Base-by-base conservation (phyloP, 2,888 invertebrate genomes). In the Oligia strigilis region DNA sequence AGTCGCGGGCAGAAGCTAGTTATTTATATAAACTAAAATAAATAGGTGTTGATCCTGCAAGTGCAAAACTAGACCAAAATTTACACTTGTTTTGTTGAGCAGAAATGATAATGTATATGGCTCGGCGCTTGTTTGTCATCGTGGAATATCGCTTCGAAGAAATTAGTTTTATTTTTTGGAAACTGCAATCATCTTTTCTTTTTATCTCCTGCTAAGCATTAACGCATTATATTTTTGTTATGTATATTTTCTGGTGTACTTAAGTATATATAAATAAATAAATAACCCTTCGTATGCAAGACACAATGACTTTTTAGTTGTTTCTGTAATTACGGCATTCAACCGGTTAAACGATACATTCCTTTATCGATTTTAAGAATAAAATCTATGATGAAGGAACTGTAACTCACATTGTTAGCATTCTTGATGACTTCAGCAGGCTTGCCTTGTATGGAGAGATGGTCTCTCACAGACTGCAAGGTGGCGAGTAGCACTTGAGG, bases 391-490 rank as follows among this genome's bases (percentile, higher is more conserved):
- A 14, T 6, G 9, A 11, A 40, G 1, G 4, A 9, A 60, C 14
- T 6, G 0, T 17, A 1, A 29, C 94, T 90, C 49, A 96, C 96
- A 86, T 93, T 91, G 72, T 95, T 93, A 46, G 95, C 93, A 80
- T 93, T 95, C 78, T 93, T 92, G 62, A 97, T 93, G 71, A 94
- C 93, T 4, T 97, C 95, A 2, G 90, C 93, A 0, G 96, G 95
- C 77, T 95, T 95, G 5, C 94, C 95, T 36, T 92, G 91, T 83
- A 96, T 84, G 9, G 96, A 93, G 49, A 97, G 93, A 13, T 93
- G 92, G 85, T 97, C 96, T 1, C 96, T 90, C 14, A 94, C 90
- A 0, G 92, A 88, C 55, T 94, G 95, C 60, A 96, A 78, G 0
- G 93, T 86, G 4, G 83, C 84, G 4, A 94, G 85, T 62, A 95